Evolutionary conservation across 2,113 vertebrate genomes (phyloP).

Genomic region (Dryoscopus gambensis): DNA sequence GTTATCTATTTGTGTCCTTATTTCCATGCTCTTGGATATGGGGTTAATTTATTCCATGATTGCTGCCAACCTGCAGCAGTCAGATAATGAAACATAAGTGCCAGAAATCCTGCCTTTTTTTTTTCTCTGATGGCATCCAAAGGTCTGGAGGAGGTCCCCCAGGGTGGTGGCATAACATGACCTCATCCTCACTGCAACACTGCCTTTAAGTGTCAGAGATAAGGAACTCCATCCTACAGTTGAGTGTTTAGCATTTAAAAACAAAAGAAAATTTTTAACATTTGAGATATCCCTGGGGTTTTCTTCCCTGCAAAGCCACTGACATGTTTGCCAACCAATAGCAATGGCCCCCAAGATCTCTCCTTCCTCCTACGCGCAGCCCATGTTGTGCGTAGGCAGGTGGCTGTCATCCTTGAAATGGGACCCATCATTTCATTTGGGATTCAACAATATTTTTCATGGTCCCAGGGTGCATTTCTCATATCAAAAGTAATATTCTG

Average conservation of each 20-base stretch:
- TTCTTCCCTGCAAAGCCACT: not conserved
- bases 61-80: conserved; percentile 64
- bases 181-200: not conserved
- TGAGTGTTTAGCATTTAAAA: not conserved
- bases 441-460: not conserved
- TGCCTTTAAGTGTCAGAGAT: not conserved
- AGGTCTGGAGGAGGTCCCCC: not conserved
- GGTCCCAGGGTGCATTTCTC: not conserved
- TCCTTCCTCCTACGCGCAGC: not conserved
- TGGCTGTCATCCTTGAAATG: not conserved
- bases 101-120: conserved; percentile 16
- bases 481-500: not conserved
- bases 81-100: conserved; percentile 65
- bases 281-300: not conserved
- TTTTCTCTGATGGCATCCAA: conserved; percentile 37
- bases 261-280: not conserved
- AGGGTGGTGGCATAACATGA: not conserved
- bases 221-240: not conserved
- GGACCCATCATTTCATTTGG: not conserved
- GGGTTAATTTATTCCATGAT: conserved; percentile 67
- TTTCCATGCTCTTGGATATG: conserved; percentile 63
- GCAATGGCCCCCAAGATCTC: not conserved
- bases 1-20: conserved; percentile 61
- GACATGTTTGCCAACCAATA: not conserved
- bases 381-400: fast-evolving